These are phyloP conservation scores for Glareola pratincola DNA, from an alignment of 2,113 vertebrate species.

Conservation along the genomic window DNA sequence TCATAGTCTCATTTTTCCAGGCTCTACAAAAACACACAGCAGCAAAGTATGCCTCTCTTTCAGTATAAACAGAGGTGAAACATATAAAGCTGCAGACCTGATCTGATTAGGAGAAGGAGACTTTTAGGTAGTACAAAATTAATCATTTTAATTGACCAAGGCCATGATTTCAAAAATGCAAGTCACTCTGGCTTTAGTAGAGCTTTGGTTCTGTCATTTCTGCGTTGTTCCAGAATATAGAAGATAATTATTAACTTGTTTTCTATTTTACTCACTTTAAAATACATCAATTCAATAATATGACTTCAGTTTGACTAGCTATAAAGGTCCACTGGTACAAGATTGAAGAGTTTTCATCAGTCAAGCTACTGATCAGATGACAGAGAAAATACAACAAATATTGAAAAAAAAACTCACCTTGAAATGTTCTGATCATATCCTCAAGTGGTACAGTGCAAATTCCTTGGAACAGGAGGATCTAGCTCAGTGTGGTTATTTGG, in stretches of 20 bases:
- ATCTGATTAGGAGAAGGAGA: neutral
- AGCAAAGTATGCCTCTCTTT: neutral
- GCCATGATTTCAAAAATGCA: neutral
- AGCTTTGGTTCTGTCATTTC: neutral
- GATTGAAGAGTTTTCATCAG: neutral
- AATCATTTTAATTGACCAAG: neutral
- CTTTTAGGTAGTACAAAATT: neutral
- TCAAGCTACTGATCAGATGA: neutral
- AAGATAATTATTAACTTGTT: neutral
- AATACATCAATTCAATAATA: neutral
- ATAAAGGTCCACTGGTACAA: neutral
- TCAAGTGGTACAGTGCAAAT: neutral
- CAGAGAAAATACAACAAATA: neutral
- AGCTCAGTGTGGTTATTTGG: neutral
- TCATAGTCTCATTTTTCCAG: neutral
- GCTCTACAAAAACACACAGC: neutral
- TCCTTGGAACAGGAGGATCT: neutral
- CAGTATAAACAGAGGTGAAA: neutral
- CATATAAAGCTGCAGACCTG: neutral
- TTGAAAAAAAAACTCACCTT: accelerated
- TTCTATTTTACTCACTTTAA: neutral
- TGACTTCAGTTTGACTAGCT: neutral
- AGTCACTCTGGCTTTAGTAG: neutral
- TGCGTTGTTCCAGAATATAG: neutral
- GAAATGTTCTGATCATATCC: neutral